Percentiles rank a stretch among this genome's conserved stretches.
These are phyloP conservation scores for Entomyzon cyanotis DNA, from an alignment of 2,113 vertebrate species.

Conservation along the genomic window DNA sequence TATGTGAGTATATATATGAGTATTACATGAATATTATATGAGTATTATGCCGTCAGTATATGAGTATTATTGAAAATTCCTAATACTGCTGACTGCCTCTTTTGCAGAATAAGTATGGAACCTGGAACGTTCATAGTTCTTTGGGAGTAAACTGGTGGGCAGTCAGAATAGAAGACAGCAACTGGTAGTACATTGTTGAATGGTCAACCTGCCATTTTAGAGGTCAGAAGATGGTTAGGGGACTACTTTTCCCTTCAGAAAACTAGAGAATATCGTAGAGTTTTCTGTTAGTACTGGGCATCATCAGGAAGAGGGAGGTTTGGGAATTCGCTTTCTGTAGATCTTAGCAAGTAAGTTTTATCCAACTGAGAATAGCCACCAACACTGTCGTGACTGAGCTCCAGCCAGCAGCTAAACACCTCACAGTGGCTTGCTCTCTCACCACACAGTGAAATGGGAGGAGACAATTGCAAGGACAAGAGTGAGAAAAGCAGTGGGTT, in stretches of 20 bases:
- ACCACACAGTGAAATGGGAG: background rate
- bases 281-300: background rate
- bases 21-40: background rate
- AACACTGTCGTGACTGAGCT: background rate
- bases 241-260: background rate
- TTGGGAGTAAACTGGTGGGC: background rate
- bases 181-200: background rate
- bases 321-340: background rate
- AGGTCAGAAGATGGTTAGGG: background rate
- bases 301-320: background rate
- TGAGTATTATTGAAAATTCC: background rate
- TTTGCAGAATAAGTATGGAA: background rate
- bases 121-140: background rate
- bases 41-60: background rate
- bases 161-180: background rate
- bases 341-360: background rate
- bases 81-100: background rate
- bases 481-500: background rate
- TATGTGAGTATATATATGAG: background rate
- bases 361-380: background rate
- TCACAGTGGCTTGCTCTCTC: background rate
- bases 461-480: background rate
- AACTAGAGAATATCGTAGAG: background rate
- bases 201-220: background rate
- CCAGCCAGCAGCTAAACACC: background rate